phyloP scores from a whole-genome alignment of 2,888 invertebrate species.

The Euproctis similis region DNA sequence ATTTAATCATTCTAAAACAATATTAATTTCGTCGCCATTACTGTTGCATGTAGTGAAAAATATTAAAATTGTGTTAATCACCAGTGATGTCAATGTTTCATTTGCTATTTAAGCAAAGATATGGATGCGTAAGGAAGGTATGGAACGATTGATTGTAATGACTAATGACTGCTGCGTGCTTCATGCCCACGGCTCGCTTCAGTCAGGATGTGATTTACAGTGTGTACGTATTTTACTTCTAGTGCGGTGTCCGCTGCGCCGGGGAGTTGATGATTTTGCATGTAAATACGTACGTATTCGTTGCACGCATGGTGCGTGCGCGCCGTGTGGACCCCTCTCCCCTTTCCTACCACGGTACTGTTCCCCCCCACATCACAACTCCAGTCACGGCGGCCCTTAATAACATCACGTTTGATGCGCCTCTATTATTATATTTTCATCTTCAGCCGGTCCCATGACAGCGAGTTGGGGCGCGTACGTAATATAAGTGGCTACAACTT shows the following conservation, averaged over 20 bases:
- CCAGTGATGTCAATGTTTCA: too few relatives aligned
- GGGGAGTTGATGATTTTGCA: constrained; percentile 58
- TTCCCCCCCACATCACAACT: constrained; percentile 35
- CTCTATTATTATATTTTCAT: constrained; percentile 76
- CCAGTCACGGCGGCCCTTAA: constrained; percentile 70
- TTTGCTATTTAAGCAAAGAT: too few relatives aligned
- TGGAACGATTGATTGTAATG: too few relatives aligned
- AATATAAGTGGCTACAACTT: constrained; percentile 33
- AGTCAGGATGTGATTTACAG: too few relatives aligned
- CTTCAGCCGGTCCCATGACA: constrained; percentile 65
- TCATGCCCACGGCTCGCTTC: too few relatives aligned
- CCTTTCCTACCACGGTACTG: constrained; percentile 1
- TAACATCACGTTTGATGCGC: constrained; percentile 76
- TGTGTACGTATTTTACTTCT: too few relatives aligned
- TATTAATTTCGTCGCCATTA: too few relatives aligned
- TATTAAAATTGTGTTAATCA: too few relatives aligned
- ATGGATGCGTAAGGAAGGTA: too few relatives aligned
- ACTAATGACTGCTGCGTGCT: too few relatives aligned
- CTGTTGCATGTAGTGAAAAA: too few relatives aligned
- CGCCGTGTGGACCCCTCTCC: constrained; percentile 23
- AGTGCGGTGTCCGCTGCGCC: constrained; percentile 42
- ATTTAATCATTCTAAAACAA: too few relatives aligned
- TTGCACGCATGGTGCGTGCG: constrained; percentile 61
- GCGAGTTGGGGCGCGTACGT: constrained; percentile 45
- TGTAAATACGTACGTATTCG: constrained; percentile 60